These are phyloP conservation scores for Altica lythri DNA, from an alignment of 2,888 invertebrate species.

Conservation along the genomic window DNA sequence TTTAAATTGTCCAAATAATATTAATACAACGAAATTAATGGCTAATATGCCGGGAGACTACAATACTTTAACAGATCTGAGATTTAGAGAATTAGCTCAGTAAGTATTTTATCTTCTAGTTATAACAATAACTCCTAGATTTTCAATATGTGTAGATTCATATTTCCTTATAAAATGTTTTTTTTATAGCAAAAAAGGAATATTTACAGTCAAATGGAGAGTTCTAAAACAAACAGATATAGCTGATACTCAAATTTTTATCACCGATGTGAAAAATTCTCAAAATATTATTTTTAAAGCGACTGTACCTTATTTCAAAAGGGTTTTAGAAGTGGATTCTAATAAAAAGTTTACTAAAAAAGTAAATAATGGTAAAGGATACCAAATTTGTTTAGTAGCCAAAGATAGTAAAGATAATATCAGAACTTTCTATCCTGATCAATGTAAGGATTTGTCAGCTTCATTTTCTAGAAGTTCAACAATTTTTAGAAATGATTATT, in stretches of 20 bases:
- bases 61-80: conserved; percentile 73
- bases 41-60: conserved; percentile 60
- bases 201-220: conserved; percentile 70
- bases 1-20: conserved; percentile 67
- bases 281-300: conserved; percentile 64
- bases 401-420: conserved; percentile 70
- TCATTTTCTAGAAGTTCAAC: conserved; percentile 23
- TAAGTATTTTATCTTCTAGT: conserved; percentile 60
- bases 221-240: conserved; percentile 76
- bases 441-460: conserved; percentile 61
- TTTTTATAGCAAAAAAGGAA: conserved; percentile 62
- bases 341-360: conserved; percentile 43
- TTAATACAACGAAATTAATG: conserved; percentile 58
- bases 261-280: conserved; percentile 62
- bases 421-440: conserved; percentile 70
- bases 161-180: too few relatives aligned
- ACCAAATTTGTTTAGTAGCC: conserved; percentile 75
- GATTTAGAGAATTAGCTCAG: conserved; percentile 74
- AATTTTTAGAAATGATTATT: neutral
- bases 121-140: conserved; percentile 2
- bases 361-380: conserved; percentile 46
- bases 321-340: conserved; percentile 63
- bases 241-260: conserved; percentile 74
- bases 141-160: too few relatives aligned
- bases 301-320: conserved; percentile 68